Evolutionary conservation across 2,797 vertebrate species (phyloP), one percentile per base, ranked within the genome.

Genomic region (Schizopygopsis pylzovi): DNA sequence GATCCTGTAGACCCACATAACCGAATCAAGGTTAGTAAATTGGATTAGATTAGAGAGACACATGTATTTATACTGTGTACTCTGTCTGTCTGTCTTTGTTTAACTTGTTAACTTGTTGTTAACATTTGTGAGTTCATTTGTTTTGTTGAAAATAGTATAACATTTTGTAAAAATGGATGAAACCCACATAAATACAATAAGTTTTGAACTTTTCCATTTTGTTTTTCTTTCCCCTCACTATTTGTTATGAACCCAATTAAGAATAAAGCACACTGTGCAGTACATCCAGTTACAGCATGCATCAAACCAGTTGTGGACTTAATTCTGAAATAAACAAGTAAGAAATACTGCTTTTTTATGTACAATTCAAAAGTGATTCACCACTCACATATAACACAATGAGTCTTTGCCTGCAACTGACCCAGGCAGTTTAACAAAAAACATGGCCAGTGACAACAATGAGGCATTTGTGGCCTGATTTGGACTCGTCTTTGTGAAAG

Each of bases 341-440:
- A 81, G 73, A 88, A 90, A 89, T 79, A 86, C 45, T 88, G 81
- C 63, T 71, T 92, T 91, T 90, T 91, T 59, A 61, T 25, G n/a
- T 63, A 65, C 25, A 61, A 75, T 71, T 76, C 81, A 91, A 93
- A 91, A 91, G 88, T 91, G 91, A 95, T 95, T 94, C 85, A 94
- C 94, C 92, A 95, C 91, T 94, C 93, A 94, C 93, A 94, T n/a
- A 39, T 87, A 93, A 93, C 92, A 94, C 93, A 94, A 95, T 92
- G 90, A 93, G 92, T 93, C 89, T 90, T 93, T 63, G 76, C 87
- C 90, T 91, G 75, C n/a, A 93, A 94, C 87, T 94, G 93, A 94
- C 92, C 91, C 92, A 90, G 91, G 92, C 91, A 92, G 89, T 89
- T 90, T 89, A 37, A 67, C 28, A 65, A 90, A 90, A 90, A 80